Conservation (phyloP, 1,140 invertebrate species). For the Magallana angulata region DNA sequence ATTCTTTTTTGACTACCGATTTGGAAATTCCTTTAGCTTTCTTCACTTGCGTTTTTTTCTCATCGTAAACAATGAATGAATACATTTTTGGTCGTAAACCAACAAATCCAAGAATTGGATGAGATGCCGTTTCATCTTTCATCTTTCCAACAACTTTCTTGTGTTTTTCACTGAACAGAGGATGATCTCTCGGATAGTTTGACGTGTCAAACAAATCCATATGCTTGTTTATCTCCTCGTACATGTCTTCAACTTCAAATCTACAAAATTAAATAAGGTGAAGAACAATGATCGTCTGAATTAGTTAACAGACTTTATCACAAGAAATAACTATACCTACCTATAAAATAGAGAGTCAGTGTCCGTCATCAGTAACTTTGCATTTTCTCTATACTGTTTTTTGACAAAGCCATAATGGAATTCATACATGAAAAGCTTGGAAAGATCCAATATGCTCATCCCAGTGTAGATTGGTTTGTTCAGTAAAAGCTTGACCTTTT, state of each 20-base stretch:
- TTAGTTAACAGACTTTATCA: too few relatives aligned
- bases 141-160: conserved; percentile 81
- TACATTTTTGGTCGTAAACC: conserved; percentile 52
- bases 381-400: conserved; percentile 68
- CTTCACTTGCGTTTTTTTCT: not conserved
- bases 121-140: conserved; percentile 79
- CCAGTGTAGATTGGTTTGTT: conserved; percentile 65
- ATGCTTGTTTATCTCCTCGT: conserved; percentile 67
- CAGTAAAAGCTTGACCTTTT: conserved; percentile 59
- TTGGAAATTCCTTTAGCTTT: too few relatives aligned
- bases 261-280: not conserved
- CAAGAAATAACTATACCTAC: conserved; percentile 59
- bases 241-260: not conserved
- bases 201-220: conserved; percentile 60
- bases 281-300: not conserved
- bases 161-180: conserved; percentile 69
- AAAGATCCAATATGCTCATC: too few relatives aligned
- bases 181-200: conserved; percentile 63
- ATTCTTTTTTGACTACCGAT: too few relatives aligned
- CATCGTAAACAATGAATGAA: conserved; percentile 12
- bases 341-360: conserved; percentile 79
- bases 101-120: conserved; percentile 25
- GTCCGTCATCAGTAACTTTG: conserved; percentile 76
- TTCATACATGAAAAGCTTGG: too few relatives aligned
- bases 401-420: too few relatives aligned